These are phyloP conservation scores for Gonocerus acuteangulatus DNA, from an alignment of 2,888 invertebrate species.

Conservation along the genomic window DNA sequence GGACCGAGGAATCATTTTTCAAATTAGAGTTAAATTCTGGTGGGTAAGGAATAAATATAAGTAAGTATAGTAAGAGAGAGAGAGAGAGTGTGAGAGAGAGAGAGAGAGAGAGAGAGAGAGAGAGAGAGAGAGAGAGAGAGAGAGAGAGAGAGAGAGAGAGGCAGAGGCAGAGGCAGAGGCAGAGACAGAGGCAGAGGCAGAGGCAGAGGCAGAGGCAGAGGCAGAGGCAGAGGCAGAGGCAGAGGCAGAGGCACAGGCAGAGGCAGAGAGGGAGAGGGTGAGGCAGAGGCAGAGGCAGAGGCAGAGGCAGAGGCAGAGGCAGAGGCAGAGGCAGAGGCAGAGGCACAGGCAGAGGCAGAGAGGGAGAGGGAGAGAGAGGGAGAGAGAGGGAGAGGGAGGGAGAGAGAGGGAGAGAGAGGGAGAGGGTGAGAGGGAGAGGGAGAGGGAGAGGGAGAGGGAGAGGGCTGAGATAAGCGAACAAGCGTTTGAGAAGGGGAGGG, in stretches of 20 bases:
- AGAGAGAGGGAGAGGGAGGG: background rate
- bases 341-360: background rate
- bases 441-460: background rate
- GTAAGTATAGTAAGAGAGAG: background rate
- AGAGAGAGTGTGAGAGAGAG: background rate
- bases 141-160: too few relatives aligned
- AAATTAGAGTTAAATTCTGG: background rate
- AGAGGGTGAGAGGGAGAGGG: background rate
- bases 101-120: conserved; percentile 2
- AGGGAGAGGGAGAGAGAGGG: background rate
- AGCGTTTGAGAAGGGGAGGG: background rate
- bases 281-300: background rate
- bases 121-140: too few relatives aligned
- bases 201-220: background rate
- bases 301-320: background rate
- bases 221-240: background rate
- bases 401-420: background rate
- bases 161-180: background rate
- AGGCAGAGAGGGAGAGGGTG: background rate
- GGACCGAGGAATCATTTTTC: too few relatives aligned
- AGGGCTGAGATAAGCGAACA: too few relatives aligned
- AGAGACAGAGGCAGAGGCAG: background rate
- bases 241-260: background rate
- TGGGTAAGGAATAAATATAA: background rate
- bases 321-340: too few relatives aligned